Evolutionary conservation across 1,140 invertebrate species (phyloP), one percentile per base, ranked within the genome.

Genomic region (Drosophila orosa): DNA sequence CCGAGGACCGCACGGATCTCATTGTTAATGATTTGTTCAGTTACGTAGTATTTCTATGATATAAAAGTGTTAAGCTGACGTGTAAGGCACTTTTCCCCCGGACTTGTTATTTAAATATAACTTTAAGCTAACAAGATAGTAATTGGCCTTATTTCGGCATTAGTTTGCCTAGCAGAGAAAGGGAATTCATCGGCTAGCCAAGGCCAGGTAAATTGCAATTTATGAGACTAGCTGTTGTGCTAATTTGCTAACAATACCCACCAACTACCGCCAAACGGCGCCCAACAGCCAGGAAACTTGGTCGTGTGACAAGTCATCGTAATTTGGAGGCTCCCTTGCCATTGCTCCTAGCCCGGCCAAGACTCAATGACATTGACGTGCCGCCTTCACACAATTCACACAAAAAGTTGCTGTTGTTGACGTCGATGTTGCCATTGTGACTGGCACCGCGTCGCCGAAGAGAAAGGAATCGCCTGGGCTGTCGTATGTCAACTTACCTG

Each of bases 301-400:
- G 58, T 85, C 61, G 84, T 87, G 84, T 87, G 84, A 87, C 84
- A 84, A 89, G 84, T 80, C 84, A 68, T 89, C 84, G 76, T 87
- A 84, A 87, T 87, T 87, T 78, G 57, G 61, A 56, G 15, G 57
- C 57, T 66, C 50, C 56, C 39, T 40, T 44, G 12, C 69, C 63
- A 50, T 17, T 48, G 50, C 44, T 65, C 48, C 44, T 13, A 35
- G 19, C 50, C 29, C 25, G 5, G 35, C 47, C 19, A 27, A 19
- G 45, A 56, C 47, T 31, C 75, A 76, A 76, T 78, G 85, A 73
- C 84, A 76, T 78, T 87, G 84, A 89, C 84, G 84, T 87, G 84
- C 80, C 80, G 84, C 84, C 76, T 84, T 89, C 80, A 80, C 84
- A 87, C 84, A 87, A 87, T 89, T 87, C 84, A 87, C 50, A 54